Base-by-base conservation (phyloP, 37 sponge, comb jelly and placozoan genomes). In the Chondrilla cf. caribensis region DNA sequence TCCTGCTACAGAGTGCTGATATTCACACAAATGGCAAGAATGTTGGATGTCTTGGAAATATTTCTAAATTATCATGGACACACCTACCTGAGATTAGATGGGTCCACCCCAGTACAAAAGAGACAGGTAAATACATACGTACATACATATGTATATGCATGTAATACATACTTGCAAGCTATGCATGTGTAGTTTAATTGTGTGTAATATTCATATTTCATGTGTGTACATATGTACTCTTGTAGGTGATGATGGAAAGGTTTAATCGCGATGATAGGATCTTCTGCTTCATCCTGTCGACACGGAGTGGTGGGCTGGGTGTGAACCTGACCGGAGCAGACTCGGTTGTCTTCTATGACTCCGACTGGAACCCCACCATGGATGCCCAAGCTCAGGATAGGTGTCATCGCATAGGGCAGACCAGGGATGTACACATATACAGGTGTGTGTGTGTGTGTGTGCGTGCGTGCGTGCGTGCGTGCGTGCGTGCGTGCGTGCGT, bases 331-430 rank as follows among this genome's bases (percentile, higher is more conserved):
- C 97, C 0, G 99, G 99, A 41, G 99, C 99, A 33, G 97, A 99
- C 84, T 96, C 99, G 3, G 99, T 99, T 3, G 78, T 99, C 7
- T 99, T 99, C 81, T 99, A 99, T 70, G 99, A 99, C 82, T 91
- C 91, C 21, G 99, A 99, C 90, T 99, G 99, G 99, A 99, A 99
- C 71, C 99, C 99, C 0, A 99, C 99, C 59, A 99, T 99, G 99
- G 99, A 99, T 54, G 99, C 99, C n/a, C 99, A 99, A 84, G 99
- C 99, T 17, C 99, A 99, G 87, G 99, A 99, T 43, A 77, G 99
- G 33, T 99, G 99, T 77, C 99, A 99, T 82, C 85, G 99, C 11
- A 99, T 99, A 24, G 99, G 99, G 17, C 99, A 99, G 66, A 99
- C 99, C 15, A 88, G 95, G 42, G 96, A 99, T 84, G 96, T 99